phyloP scores from a whole-genome alignment of 1,140 invertebrate genomes.

The Battus philenor region DNA sequence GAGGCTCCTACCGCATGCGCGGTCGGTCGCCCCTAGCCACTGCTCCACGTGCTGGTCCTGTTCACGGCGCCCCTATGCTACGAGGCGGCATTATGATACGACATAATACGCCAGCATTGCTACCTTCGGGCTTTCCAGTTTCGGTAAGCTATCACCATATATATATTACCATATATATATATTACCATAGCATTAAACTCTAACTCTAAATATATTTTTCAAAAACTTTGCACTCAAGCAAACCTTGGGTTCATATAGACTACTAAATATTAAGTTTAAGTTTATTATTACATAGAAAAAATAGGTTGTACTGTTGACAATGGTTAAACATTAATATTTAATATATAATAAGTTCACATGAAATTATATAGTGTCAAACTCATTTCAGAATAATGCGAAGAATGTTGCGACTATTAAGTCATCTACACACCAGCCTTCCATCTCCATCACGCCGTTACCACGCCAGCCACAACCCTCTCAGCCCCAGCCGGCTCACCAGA shows the following conservation, averaged over 20 bases:
- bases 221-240: no score
- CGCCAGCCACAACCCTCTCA: slow-evolving; percentile 73
- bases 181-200: no score
- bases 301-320: no score
- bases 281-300: no score
- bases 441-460: slow-evolving; percentile 93
- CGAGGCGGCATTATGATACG: slow-evolving; percentile 41
- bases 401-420: slow-evolving; percentile 25
- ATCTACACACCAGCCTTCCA: slow-evolving; percentile 81
- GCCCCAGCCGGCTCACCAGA: slow-evolving; percentile 31
- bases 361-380: no score
- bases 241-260: no score
- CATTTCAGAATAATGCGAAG: slow-evolving; percentile 49
- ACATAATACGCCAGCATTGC: slow-evolving; percentile 27
- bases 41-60: slow-evolving; percentile 24
- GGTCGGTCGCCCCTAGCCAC: slow-evolving; percentile 33
- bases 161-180: no score
- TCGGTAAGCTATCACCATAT: slow-evolving; percentile 25
- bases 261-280: no score
- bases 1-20: slow-evolving; percentile 33
- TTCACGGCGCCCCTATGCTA: slow-evolving; percentile 43
- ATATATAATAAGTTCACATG: no score
- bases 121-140: slow-evolving; percentile 18
- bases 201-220: no score
- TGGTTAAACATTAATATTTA: no score